Evolutionary conservation across 2,888 invertebrate genomes (phyloP), one percentile per base, ranked within the genome.

Genomic region (Mylabris sibirica): DNA sequence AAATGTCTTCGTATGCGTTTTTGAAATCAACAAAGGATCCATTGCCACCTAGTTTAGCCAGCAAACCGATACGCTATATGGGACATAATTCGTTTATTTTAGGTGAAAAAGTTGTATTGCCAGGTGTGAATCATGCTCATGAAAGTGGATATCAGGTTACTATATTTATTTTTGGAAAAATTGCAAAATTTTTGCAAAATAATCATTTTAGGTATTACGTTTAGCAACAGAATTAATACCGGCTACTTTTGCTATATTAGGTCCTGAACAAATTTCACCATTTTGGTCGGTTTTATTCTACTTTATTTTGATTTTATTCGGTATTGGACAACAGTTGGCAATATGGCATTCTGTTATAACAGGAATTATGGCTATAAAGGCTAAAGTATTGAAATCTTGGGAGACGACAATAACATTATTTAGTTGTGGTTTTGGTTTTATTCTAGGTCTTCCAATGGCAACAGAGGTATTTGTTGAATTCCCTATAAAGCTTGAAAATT

Each of bases 331-430:
- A 78, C 92, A 96, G 85, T 87, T 96, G 76, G 95, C 95, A 0
- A 92, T 96, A 80, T 96, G 96, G 96, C 95, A 96, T 81, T 94
- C 94, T 79, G 93, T 96, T 64, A 93, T 96, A 71, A 92, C 94
- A 22, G 94, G 95, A 2, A 89, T 96, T 63, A 90, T 95, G 89
- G 88, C 94, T 53, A 88, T 95, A 82, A 90, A 93, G 84, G 86
- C 91, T n/a, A 87, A 89, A 81, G 87, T 89, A 71, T 84, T 96
- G 74, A 89, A 90, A 76, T 87, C 91, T 0, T 94, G 93, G 93
- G 93, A 94, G 84, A 93, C 93, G 0, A 92, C 92, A 6, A 92
- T 94, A 70, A 93, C 94, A 0, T 93, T 94, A 82, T 90, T 93
- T 77, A 92, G 94, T 77, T 96, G 96, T 77, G 91, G 93, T 0